Evolutionary conservation across 2,113 vertebrate genomes (phyloP).

Genomic region (Pygoscelis adeliae): DNA sequence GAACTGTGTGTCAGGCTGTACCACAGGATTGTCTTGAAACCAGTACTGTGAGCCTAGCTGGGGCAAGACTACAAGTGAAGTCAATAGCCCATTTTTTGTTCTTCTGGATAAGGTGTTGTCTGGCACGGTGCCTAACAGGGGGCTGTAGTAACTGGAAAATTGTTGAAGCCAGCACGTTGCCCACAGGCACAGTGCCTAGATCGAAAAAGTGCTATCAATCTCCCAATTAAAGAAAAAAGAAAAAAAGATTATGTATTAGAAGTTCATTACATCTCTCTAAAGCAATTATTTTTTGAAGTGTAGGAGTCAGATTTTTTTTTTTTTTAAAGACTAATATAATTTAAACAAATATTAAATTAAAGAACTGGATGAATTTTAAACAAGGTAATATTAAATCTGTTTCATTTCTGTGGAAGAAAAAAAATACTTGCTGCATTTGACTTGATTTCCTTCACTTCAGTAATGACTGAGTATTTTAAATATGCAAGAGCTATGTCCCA

Average conservation of each 20-base stretch:
- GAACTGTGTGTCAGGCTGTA: neutral
- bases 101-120: neutral
- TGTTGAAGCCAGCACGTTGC: neutral
- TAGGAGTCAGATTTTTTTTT: neutral
- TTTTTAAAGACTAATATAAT: neutral
- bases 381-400: neutral
- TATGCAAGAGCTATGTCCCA: neutral
- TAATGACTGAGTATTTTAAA: neutral
- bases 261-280: neutral
- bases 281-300: neutral
- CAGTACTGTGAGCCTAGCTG: neutral
- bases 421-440: neutral
- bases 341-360: slow-evolving; percentile 21
- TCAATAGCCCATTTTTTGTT: neutral
- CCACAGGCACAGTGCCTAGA: neutral
- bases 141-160: neutral
- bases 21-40: neutral
- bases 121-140: neutral
- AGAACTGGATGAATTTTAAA: neutral
- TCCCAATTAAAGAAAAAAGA: neutral
- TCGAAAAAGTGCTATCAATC: neutral
- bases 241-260: neutral
- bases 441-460: neutral
- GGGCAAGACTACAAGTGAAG: neutral
- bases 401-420: neutral